These are phyloP conservation scores for Drosophila gaucha DNA, from an alignment of 2,888 invertebrate species.

Conservation along the genomic window DNA sequence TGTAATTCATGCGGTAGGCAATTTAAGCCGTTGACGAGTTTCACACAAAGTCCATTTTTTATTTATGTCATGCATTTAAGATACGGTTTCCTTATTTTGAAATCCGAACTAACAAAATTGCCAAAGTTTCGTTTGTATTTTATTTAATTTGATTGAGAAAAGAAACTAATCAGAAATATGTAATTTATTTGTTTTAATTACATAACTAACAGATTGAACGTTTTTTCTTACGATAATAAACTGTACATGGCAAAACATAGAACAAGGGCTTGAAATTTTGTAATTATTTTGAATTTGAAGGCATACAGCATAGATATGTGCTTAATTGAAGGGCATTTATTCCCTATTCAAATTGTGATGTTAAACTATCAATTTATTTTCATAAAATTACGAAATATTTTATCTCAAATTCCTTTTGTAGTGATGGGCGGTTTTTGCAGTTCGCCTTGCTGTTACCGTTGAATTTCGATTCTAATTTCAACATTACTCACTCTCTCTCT, in stretches of 20 bases:
- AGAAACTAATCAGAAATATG: neutral
- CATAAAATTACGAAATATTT: conserved; percentile 24
- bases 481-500: conserved; percentile 18
- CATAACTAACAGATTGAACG: too few relatives aligned
- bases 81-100: neutral
- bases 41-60: neutral
- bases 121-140: neutral
- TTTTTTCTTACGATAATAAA: neutral
- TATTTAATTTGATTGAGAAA: too few relatives aligned
- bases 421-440: conserved; percentile 20
- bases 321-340: conserved; percentile 18
- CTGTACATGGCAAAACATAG: too few relatives aligned
- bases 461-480: conserved; percentile 49
- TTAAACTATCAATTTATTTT: conserved; percentile 27
- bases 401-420: neutral
- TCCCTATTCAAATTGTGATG: conserved; percentile 17
- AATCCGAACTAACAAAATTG: neutral
- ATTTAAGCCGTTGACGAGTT: neutral
- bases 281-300: neutral
- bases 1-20: too few relatives aligned
- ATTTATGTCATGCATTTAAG: neutral
- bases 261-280: too few relatives aligned
- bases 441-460: conserved; percentile 21
- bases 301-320: neutral
- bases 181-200: neutral